Base-by-base conservation (phyloP, 2,888 invertebrate species). In the Ryuthela nishihirai region DNA sequence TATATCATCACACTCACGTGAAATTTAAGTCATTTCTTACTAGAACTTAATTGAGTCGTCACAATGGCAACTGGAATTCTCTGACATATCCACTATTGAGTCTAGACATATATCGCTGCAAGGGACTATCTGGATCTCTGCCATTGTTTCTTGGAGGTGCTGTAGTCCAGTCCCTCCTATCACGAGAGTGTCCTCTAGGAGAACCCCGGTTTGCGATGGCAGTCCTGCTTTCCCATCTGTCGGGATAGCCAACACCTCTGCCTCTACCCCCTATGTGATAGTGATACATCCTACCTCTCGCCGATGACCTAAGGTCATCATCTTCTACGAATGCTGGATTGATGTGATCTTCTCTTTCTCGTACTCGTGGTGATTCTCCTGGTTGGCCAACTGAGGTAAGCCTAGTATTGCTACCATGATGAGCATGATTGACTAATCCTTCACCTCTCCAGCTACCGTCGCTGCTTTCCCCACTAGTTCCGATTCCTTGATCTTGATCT, bases 41-140 rank as follows among this genome's bases (percentile, higher is more conserved):
- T n/a, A n/a, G n/a, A n/a, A n/a, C n/a, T n/a, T n/a, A n/a, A n/a
- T n/a, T n/a, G n/a, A n/a, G n/a, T n/a, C n/a, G n/a, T 60, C 63
- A 64, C 55, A 55, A 54, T 34, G 59, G 55, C 52, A 56, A 44
- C 35, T 55, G 62, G 25, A 55, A 62, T 48, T 62, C 62, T 43
- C 56, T 62, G 5, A 62, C 62, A 17, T 54, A 52, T 12, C 62
- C 56, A 29, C 62, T 56, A 44, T 62, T 56, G 4, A 56, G 47
- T 44, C 55, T 45, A 21, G 55, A 39, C 56, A 60, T 54, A 17
- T 60, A 60, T 10, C 60, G 44, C 29, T 43, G 41, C 6, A 60
- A 42, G 12, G 60, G 60, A 21, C 49, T 60, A 40, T 59, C 53
- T 5, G 52, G 53, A n/a, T 59, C 59, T n/a, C n/a, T n/a, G n/a